These are phyloP conservation scores for Nomada lathburiana DNA, from an alignment of 2,888 invertebrate genomes.

Conservation along the genomic window DNA sequence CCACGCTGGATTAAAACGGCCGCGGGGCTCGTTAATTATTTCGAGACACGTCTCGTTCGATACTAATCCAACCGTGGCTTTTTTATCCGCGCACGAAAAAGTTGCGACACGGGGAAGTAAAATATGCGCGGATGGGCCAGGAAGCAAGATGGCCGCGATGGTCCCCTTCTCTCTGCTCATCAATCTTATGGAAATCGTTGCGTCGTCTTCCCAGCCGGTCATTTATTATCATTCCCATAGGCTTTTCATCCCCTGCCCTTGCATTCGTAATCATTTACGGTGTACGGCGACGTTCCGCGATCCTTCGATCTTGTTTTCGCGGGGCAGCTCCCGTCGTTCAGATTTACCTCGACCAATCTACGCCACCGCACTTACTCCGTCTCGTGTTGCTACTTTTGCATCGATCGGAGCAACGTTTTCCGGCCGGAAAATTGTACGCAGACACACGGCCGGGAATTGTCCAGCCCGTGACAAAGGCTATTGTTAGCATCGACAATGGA, in stretches of 20 bases:
- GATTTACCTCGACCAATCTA: too few species aligned
- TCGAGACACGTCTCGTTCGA: slow-evolving; percentile 10
- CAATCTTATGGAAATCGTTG: slow-evolving; percentile 69
- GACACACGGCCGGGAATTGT: slow-evolving; percentile 42
- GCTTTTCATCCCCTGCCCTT: slow-evolving; percentile 52
- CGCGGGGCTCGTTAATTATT: slow-evolving; percentile 35
- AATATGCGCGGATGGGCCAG: slow-evolving; percentile 51
- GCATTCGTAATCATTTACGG: background rate
- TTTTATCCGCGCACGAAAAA: background rate
- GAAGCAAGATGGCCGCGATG: slow-evolving; percentile 27
- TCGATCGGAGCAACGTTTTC: slow-evolving; percentile 36
- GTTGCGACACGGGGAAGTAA: slow-evolving; percentile 42
- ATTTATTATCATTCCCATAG: slow-evolving; percentile 66
- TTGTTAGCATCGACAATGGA: slow-evolving; percentile 60
- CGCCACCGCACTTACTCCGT: too few species aligned
- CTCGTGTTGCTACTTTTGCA: slow-evolving; percentile 5
- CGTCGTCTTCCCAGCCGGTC: slow-evolving; percentile 65
- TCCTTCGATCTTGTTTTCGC: slow-evolving; percentile 20
- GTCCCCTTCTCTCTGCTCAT: slow-evolving; percentile 59
- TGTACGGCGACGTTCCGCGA: background rate
- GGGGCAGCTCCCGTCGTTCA: slow-evolving; percentile 52
- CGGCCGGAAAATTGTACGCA: slow-evolving; percentile 56
- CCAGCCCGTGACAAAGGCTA: slow-evolving; percentile 61
- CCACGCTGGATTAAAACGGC: slow-evolving; percentile 17
- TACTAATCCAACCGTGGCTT: slow-evolving; percentile 9